phyloP scores from a whole-genome alignment of 2,888 invertebrate species.

The Caenorhabditis sp. region DNA sequence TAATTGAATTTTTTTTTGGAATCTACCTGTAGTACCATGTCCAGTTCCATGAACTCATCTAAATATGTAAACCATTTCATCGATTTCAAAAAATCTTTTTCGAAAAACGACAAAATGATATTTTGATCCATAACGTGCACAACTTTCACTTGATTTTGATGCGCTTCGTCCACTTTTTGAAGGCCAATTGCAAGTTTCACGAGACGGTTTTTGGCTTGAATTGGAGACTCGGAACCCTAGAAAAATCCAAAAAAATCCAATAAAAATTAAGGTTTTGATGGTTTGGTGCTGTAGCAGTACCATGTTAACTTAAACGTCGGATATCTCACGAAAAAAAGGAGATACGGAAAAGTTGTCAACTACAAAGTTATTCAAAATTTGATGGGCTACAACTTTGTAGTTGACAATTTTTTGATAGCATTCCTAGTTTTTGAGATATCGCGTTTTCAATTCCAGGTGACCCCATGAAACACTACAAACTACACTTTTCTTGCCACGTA shows the following conservation, averaged over 20 bases:
- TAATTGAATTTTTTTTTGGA: background rate
- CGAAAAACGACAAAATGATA: conserved; percentile 41
- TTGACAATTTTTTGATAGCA: background rate
- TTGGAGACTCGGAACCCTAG: conserved; percentile 35
- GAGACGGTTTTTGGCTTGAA: conserved; percentile 31
- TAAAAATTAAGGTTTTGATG: background rate
- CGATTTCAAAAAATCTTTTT: conserved; percentile 43
- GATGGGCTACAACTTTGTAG: background rate
- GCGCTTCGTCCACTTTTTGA: conserved; percentile 26
- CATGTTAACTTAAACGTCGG: no score
- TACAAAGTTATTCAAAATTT: background rate
- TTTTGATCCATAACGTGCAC: conserved; percentile 30
- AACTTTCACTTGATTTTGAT: conserved; percentile 20
- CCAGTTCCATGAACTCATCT: conserved; percentile 42
- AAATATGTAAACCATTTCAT: conserved; percentile 60
- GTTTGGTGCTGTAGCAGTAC: no score
- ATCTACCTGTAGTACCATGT: background rate
- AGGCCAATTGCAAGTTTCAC: conserved; percentile 35
- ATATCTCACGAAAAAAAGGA: no score
- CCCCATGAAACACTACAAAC: no score
- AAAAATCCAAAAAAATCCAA: conserved; percentile 5
- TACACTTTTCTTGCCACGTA: conserved; percentile 1
- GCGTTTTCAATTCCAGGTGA: no score
- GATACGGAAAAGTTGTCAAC: background rate
- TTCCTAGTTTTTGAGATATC: background rate